Evolutionary conservation across 64 coral and sea anemone genomes (phyloP), one percentile per base, ranked within the genome.

Genomic region (Dendronephthya gigantea): DNA sequence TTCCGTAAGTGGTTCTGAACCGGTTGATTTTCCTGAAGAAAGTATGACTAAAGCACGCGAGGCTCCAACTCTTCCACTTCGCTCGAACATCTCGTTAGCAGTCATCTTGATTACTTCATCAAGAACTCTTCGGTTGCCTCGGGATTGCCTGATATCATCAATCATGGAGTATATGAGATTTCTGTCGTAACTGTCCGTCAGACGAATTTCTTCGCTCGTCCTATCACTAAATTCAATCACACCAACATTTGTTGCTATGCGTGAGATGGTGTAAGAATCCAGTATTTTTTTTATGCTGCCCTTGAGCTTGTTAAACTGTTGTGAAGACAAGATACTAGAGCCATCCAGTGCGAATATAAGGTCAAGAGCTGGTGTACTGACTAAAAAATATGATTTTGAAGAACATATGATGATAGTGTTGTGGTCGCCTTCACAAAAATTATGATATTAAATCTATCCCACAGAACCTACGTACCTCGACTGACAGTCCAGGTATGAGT

Each of bases 261-360:
- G 13, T 19, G 72, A 79, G 36, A 79, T 79, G 25, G 32, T 13
- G 72, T 79, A 79, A 34, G 32, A 36, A 82, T 96, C 83, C 55
- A 92, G 87, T 39, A 96, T 90, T 19, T 55, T 84, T 34, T 90
- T 90, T 9, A 92, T 83, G 0, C 89, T 82, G 19, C 88, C 86
- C 74, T 96, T 96, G 58, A 96, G 83, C 0, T 86, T 81, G 27
- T 37, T 81, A 56, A 96, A 92, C 0, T 83, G 90, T 75, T 89
- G 83, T 14, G 83, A 75, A 27, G 88, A 48, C 39, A 72, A 83
- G 14, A 79, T n/a, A 39, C 86, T 82, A 9, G 94, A 92, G 13
- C 88, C 86, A 75, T 88, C 90, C 39, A 96, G 40, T 0, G 91
- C 94, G 68, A 96, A 96, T 22, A 90, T 69, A 1, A 93, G 55